A percentile compares a stretch with the other conserved stretches of the same genome.
These are phyloP conservation scores for Cynocephalus volans DNA, from an alignment of 2,113 vertebrate species.

Conservation along the genomic window DNA sequence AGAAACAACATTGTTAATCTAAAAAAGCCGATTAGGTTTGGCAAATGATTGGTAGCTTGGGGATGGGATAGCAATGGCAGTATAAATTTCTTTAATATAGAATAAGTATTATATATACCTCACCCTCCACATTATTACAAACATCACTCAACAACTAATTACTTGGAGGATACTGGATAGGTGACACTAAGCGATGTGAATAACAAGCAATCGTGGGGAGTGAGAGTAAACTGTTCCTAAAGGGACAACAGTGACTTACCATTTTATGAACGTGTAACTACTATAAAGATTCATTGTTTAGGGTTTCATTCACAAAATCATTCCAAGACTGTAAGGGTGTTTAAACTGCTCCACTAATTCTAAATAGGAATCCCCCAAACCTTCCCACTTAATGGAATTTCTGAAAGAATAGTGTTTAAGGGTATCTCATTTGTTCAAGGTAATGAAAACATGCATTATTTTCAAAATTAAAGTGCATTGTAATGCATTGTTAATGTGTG, in stretches of 20 bases:
- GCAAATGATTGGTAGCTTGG: not conserved
- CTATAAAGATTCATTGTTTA: not conserved
- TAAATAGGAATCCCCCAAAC: not conserved
- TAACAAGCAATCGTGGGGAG: not conserved
- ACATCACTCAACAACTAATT: not conserved
- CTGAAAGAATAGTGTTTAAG: not conserved
- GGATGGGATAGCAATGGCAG: not conserved
- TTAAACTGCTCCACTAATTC: not conserved
- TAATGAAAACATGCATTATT: not conserved
- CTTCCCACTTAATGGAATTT: not conserved
- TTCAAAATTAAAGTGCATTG: not conserved
- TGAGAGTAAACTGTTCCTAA: not conserved
- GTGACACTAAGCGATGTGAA: not conserved
- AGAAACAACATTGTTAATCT: not conserved
- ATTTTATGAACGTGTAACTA: not conserved
- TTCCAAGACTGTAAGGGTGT: not conserved
- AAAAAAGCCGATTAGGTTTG: not conserved
- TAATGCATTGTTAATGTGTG: too few relatives aligned
- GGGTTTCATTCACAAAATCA: slow-evolving; percentile 49
- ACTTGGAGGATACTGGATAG: not conserved
- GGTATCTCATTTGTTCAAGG: not conserved
- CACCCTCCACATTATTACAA: not conserved
- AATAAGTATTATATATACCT: not conserved
- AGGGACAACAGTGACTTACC: not conserved
- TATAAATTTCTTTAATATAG: not conserved